phyloP scores from a whole-genome alignment of 2,888 invertebrate species.

The Drosophila pseudotalamancana region DNA sequence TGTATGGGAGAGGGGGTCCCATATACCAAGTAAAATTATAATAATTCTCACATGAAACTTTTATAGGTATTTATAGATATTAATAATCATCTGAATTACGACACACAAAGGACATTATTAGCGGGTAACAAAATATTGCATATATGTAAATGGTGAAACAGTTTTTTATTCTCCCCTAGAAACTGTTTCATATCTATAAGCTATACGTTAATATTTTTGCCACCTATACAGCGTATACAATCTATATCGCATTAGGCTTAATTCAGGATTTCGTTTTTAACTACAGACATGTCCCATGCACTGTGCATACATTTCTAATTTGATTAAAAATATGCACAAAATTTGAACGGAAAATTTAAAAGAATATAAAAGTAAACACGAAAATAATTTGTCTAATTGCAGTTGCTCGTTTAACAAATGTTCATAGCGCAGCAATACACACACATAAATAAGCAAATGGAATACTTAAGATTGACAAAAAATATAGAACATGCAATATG shows the following conservation, averaged over 20 bases:
- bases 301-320: constrained; percentile 53
- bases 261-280: constrained; percentile 44
- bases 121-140: constrained; percentile 21
- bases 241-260: constrained; percentile 41
- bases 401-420: constrained; percentile 61
- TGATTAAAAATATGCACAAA: constrained; percentile 50
- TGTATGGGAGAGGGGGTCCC: constrained; percentile 11
- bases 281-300: constrained; percentile 39
- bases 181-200: constrained; percentile 22
- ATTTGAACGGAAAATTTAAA: constrained; percentile 15
- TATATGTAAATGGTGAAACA: constrained; percentile 12
- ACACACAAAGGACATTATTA: constrained; percentile 41
- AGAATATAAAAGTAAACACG: constrained; percentile 17
- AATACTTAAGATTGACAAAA: constrained; percentile 46
- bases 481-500: constrained; percentile 40
- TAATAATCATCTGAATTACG: constrained; percentile 46
- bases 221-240: constrained; percentile 25
- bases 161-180: constrained; percentile 2
- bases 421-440: constrained; percentile 35
- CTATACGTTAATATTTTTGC: constrained; percentile 23
- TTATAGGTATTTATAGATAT: constrained; percentile 31
- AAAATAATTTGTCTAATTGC: constrained; percentile 58
- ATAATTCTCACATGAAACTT: constrained; percentile 55
- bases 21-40: constrained; percentile 47
- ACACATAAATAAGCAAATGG: constrained; percentile 36